A percentile compares a stretch with the other conserved stretches of the same genome.
Evolutionary conservation across 2,888 invertebrate genomes (phyloP).

Genomic region (Netelia melanura): DNA sequence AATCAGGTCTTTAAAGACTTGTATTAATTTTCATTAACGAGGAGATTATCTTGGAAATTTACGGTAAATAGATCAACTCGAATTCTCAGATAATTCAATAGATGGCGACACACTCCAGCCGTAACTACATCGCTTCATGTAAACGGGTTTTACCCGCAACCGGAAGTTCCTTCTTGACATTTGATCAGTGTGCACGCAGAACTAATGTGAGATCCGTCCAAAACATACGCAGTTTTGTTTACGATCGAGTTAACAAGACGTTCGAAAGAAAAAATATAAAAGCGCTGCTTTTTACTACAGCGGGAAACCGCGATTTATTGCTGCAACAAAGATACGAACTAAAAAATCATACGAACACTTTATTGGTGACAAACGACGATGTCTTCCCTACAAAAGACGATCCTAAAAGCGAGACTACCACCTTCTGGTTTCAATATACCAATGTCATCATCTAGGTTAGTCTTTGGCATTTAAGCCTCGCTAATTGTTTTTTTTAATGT

Average conservation of each 20-base stretch:
- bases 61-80: background rate
- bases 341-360: background rate
- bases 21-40: background rate
- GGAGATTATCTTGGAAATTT: conserved; percentile 10
- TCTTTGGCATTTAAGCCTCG: conserved; percentile 54
- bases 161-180: conserved; percentile 28
- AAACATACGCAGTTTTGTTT: conserved; percentile 25
- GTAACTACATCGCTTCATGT: background rate
- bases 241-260: background rate
- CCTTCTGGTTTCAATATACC: conserved; percentile 84
- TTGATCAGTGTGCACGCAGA: conserved; percentile 25
- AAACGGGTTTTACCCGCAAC: background rate
- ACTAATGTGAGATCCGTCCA: conserved; percentile 31
- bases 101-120: conserved; percentile 6
- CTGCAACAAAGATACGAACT: background rate
- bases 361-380: conserved; percentile 81
- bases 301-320: background rate
- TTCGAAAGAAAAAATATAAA: background rate
- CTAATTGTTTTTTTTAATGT: conserved; percentile 26
- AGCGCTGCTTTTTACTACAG: background rate
- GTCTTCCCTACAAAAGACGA: conserved; percentile 90
- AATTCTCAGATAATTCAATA: background rate
- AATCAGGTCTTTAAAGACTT: background rate
- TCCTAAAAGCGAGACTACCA: conserved; percentile 89
- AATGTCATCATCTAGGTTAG: conserved; percentile 79